Evolutionary conservation across 2,888 invertebrate genomes (phyloP), one percentile per base, ranked within the genome.

Genomic region (Acleris laterana): DNA sequence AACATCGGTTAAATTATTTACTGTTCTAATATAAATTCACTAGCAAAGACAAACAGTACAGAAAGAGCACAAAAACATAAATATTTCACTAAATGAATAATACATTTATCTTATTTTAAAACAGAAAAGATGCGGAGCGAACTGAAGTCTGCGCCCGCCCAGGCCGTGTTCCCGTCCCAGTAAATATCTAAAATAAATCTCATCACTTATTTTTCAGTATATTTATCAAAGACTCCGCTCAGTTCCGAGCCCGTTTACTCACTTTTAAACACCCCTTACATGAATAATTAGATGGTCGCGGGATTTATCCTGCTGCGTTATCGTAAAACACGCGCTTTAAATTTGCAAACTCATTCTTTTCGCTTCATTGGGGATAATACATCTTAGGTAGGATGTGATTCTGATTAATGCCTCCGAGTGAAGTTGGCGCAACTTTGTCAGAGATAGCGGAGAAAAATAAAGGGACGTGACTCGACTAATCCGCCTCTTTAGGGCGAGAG

Each of bases 331-430:
- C 89, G 90, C 85, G 87, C 87, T 90, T 90, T 84, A 89, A 89
- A 91, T 89, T 90, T 84, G 89, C 89, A 83, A 89, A 91, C 82
- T 93, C 91, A 92, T 93, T 91, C 88, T 89, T 91, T 87, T 75
- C 84, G 84, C 90, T 88, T 91, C 91, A 92, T 90, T 90, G 89
- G 81, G 91, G 89, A 91, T 91, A 91, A 92, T 93, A 90, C 87
- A 83, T 93, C 90, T 90, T 81, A 74, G 80, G 85, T 81, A 69
- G 83, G 87, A 83, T 88, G 85, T 85, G 84, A 85, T 88, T 89
- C 93, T 92, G 92, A 93, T 92, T 90, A 93, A 93, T 92, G 92
- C 83, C 81, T 82, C 80, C 79, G 82, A 86, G 86, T 88, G 78
- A 78, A 85, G 81, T 81, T 78, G 79, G 75, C 77, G 84, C 83